A percentile compares a stretch with the other conserved stretches of the same genome.
These are phyloP conservation scores for Porites australiensis DNA, from an alignment of 64 coral and sea anemone species.

Conservation along the genomic window DNA sequence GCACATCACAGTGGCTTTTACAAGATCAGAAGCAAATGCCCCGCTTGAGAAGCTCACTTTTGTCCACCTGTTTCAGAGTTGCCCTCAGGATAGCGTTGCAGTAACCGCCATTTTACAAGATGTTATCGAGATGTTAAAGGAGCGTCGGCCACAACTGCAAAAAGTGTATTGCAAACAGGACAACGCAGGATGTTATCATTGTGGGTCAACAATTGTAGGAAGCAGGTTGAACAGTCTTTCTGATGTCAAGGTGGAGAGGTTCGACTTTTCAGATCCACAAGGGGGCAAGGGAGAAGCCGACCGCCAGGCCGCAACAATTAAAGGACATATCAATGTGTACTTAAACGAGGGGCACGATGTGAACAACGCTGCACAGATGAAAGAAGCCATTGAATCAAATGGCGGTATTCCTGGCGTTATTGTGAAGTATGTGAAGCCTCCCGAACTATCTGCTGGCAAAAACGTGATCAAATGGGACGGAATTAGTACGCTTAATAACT, in stretches of 20 bases:
- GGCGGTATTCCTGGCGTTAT: conserved; percentile 39
- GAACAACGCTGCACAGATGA: conserved; percentile 8
- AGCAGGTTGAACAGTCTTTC: background rate
- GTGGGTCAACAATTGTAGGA: conserved; percentile 46
- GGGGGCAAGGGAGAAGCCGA: conserved; percentile 47
- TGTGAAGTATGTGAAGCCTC: conserved; percentile 11
- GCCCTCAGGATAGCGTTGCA: conserved; percentile 32
- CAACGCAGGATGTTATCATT: conserved; percentile 58
- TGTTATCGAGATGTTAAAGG: conserved; percentile 39
- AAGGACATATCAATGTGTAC: conserved; percentile 39
- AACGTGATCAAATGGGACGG: conserved; percentile 11
- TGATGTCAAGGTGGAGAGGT: conserved; percentile 26
- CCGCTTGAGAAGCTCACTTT: conserved; percentile 32
- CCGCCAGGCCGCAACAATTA: conserved; percentile 48
- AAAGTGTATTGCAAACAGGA: conserved; percentile 44
- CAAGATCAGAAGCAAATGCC: background rate
- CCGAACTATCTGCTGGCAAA: background rate
- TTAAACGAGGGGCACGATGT: conserved; percentile 48
- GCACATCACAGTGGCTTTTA: conserved; percentile 16
- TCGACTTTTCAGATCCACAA: conserved; percentile 69
- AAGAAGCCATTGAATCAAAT: conserved; percentile 54
- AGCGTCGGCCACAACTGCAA: conserved; percentile 17
- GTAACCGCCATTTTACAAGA: conserved; percentile 45
- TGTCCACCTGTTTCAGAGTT: conserved; percentile 46
- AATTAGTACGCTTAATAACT: conserved; percentile 17